These are phyloP conservation scores for Oryzias dopingdopingensis DNA, from an alignment of 2,797 vertebrate species.

Conservation along the genomic window DNA sequence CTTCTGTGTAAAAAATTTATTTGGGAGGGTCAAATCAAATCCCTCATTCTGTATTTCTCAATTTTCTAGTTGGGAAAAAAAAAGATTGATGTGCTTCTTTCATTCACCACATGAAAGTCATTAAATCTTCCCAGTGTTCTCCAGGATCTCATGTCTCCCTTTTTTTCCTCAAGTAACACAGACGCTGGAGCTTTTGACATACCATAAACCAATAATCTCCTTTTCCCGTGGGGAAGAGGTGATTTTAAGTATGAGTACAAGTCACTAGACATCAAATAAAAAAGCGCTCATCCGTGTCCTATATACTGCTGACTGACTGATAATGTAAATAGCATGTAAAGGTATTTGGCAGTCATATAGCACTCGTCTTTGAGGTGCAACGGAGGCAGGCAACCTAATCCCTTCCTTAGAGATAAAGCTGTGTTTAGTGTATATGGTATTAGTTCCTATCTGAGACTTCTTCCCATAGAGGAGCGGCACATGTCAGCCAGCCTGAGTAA, in stretches of 20 bases:
- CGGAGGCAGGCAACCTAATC: conserved; percentile 72
- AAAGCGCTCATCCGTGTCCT: conserved; percentile 62
- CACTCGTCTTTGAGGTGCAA: conserved; percentile 72
- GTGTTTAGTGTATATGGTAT: conserved; percentile 72
- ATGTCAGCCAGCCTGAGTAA: conserved; percentile 83
- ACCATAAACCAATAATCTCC: conserved; percentile 59
- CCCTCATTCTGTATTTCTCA: conserved; percentile 13
- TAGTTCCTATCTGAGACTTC: conserved; percentile 67
- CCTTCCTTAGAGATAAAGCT: conserved; percentile 71
- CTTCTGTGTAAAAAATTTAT: conserved; percentile 27
- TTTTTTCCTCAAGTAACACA: conserved; percentile 21
- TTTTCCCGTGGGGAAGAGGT: conserved; percentile 46
- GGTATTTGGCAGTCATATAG: conserved; percentile 68
- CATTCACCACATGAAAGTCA: conserved; percentile 7
- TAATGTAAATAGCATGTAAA: conserved; percentile 75
- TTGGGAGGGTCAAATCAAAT: neutral
- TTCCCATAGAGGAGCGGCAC: conserved; percentile 55
- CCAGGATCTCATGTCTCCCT: conserved; percentile 30
- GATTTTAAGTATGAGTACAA: conserved; percentile 60
- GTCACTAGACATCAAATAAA: conserved; percentile 69
- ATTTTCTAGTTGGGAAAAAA: neutral
- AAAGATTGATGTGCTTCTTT: conserved; percentile 13
- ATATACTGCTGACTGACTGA: conserved; percentile 73
- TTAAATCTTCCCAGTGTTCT: conserved; percentile 21
- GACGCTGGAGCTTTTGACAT: conserved; percentile 35